These are phyloP conservation scores for Gallinago stenura DNA, from an alignment of 2,797 vertebrate species.

Conservation along the genomic window DNA sequence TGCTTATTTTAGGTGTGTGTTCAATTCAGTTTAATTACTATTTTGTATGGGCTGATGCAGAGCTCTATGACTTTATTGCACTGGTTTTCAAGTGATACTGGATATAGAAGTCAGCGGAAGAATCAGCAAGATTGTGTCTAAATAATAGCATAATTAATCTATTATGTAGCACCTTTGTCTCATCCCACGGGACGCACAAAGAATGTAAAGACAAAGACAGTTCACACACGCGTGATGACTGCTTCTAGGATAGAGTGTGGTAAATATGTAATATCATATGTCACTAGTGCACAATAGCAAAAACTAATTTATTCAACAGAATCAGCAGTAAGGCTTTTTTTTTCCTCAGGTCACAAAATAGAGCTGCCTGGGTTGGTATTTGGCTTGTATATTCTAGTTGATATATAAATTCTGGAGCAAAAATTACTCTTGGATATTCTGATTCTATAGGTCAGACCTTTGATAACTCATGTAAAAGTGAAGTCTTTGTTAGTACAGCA, in stretches of 20 bases:
- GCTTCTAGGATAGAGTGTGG: not conserved
- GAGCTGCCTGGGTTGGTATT: not conserved
- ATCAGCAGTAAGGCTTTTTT: not conserved
- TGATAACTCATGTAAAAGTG: not conserved
- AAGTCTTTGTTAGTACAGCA: not conserved
- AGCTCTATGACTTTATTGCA: not conserved
- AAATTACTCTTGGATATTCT: not conserved
- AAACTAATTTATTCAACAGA: not conserved
- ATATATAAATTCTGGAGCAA: not conserved
- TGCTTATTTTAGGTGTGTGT: not conserved
- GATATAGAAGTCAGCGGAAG: not conserved
- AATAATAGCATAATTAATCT: not conserved
- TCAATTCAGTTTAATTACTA: not conserved
- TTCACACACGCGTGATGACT: not conserved
- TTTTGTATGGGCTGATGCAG: not conserved
- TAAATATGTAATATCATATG: not conserved
- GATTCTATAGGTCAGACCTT: not conserved
- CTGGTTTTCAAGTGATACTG: not conserved
- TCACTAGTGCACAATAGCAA: not conserved
- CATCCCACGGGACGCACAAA: not conserved
- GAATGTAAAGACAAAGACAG: not conserved
- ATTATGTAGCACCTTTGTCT: not conserved
- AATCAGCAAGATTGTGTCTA: not conserved
- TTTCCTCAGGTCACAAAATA: not conserved
- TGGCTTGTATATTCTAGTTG: not conserved